phyloP scores from a whole-genome alignment of 37 sponge, comb jelly and placozoan genomes.

The Geodia barretti region DNA sequence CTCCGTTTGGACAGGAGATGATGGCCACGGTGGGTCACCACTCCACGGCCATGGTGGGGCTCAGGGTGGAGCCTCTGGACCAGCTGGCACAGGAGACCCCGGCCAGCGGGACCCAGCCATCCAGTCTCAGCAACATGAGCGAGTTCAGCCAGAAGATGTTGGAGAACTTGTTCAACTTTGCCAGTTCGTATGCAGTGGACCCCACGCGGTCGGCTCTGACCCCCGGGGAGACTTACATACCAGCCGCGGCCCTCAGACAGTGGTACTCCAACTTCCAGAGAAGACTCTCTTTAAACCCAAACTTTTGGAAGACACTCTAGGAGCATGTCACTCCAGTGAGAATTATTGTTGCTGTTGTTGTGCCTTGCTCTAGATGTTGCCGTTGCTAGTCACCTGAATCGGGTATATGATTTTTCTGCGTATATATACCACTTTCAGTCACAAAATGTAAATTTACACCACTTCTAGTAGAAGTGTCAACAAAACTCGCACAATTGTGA shows the following conservation, averaged over 20 bases:
- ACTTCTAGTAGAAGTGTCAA: no score
- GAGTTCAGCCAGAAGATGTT: constrained; percentile 86
- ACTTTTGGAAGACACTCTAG: constrained; percentile 85
- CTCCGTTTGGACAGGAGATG: constrained; percentile 37
- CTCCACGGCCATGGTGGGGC: constrained; percentile 71
- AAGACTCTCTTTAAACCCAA: constrained; percentile 66
- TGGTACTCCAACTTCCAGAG: constrained; percentile 83
- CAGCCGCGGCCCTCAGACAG: constrained; percentile 44
- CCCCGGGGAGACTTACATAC: constrained; percentile 70
- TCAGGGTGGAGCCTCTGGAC: constrained; percentile 74
- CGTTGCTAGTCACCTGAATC: no score
- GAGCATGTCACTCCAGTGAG: no score
- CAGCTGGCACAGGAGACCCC: constrained; percentile 77
- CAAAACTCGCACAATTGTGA: no score
- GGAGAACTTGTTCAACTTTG: constrained; percentile 93
- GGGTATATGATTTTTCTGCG: no score
- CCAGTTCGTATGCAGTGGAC: constrained; percentile 80
- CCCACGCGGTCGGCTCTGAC: constrained; percentile 45
- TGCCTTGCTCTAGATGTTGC: no score
- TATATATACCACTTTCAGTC: no score
- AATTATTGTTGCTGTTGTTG: no score
- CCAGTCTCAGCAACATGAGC: constrained; percentile 36
- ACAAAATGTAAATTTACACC: no score
- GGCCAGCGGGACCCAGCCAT: constrained; percentile 50
- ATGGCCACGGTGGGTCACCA: constrained; percentile 30